Base-by-base conservation (phyloP, 1,140 invertebrate species). In the Oryctes rhinoceros region DNA sequence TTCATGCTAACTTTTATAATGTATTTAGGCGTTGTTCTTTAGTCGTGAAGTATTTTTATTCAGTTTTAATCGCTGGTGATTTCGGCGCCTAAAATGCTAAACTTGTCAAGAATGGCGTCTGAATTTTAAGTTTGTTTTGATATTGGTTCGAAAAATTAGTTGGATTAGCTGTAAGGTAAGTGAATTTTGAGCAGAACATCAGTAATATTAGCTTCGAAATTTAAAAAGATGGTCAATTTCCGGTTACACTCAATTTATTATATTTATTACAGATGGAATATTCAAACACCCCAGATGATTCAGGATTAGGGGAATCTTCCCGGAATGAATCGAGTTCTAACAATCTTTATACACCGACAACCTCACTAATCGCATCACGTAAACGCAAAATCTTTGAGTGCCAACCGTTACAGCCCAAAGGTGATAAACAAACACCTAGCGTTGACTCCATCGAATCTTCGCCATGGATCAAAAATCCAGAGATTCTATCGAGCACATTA, bases 291-390 rank as follows among this genome's bases (percentile, higher is more conserved):
- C 65, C 65, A 5, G 75, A 76, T 48, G 75, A 76, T 20, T 76
- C 75, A 37, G 75, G 75, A 4, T 49, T 76, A 48, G 47, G 37
- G 4, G 75, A 76, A 49, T 44, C 75, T n/a, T 76, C 75, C 18
- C 47, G 37, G 4, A 49, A 76, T 15, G 75, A 76, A 15, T 71
- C 65, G 5, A 71, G 15, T 4, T 35, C 65, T 2, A 71, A 7
- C 37, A 48, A 6, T 13, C n/a, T 48, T 7, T 49, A 76, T 15
- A 76, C 75, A 37, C 75, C 75, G 11, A 76, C 75, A 15, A 76
- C 75, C 5, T 76, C 75, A 13, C 15, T 24, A n/a, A n/a, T 48
- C 4, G 18, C 75, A 76, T 76, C 75, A 76, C 75, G 75, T 49
- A 76, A 76, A 47, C 37, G 75, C 18, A 76, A 76, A n/a, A 30